Conservation (phyloP, 2,797 vertebrate species). For the Mormyrus hasselquistii region DNA sequence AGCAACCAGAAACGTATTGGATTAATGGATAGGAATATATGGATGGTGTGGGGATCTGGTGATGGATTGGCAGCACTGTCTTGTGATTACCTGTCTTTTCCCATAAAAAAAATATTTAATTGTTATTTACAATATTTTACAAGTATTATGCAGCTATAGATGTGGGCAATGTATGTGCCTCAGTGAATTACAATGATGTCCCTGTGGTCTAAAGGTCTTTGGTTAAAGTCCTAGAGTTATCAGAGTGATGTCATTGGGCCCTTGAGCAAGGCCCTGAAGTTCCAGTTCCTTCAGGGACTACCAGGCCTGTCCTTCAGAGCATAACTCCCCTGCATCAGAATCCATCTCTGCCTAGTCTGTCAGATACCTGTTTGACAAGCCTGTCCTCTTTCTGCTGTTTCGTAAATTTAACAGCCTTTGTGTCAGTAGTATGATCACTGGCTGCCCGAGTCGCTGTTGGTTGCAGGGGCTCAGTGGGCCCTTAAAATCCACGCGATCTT, state of each 20-base stretch:
- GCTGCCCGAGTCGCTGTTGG: too few species aligned
- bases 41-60: background rate
- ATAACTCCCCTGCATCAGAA: background rate
- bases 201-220: background rate
- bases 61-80: background rate
- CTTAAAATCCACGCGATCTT: too few species aligned
- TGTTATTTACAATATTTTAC: background rate
- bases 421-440: too few species aligned
- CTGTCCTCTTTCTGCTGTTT: too few species aligned
- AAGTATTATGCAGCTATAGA: background rate
- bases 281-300: background rate
- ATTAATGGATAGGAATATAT: background rate
- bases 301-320: background rate
- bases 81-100: background rate
- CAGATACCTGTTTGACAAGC: background rate
- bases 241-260: background rate
- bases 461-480: too few species aligned
- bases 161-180: background rate
- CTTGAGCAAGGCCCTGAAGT: background rate
- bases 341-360: background rate
- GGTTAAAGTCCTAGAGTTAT: background rate
- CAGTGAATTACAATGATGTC: background rate
- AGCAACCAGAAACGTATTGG: background rate
- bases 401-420: too few species aligned
- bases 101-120: background rate